Percentiles rank a stretch among this genome's conserved stretches.
Evolutionary conservation across 2,888 invertebrate genomes (phyloP).

Genomic region (Bombylius discolor): DNA sequence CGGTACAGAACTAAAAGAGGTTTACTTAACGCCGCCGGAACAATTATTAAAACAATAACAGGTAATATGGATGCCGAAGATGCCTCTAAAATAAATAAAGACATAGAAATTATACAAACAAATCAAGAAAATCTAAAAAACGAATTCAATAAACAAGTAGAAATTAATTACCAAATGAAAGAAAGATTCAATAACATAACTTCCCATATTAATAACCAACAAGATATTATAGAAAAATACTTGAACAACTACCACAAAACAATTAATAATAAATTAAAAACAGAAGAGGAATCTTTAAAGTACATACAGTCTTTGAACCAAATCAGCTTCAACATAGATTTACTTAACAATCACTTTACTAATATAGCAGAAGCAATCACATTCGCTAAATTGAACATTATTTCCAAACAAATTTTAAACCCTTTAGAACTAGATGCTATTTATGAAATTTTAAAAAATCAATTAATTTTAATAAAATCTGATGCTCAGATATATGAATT

Average conservation of each 20-base stretch:
- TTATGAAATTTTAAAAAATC: neutral
- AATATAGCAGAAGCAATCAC: constrained; percentile 11
- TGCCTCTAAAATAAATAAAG: neutral
- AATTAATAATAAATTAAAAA: constrained; percentile 1
- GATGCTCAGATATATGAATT: neutral
- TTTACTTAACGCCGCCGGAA: neutral
- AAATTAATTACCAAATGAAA: neutral
- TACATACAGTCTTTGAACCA: constrained; percentile 5
- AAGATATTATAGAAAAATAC: constrained; percentile 4
- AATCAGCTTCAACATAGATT: constrained; percentile 9
- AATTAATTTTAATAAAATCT: neutral
- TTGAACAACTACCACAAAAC: constrained; percentile 5
- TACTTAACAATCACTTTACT: constrained; percentile 6
- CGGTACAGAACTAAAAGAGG: neutral
- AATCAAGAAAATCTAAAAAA: neutral
- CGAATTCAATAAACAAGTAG: neutral
- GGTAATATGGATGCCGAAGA: constrained; percentile 1
- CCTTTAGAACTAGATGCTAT: constrained; percentile 7
- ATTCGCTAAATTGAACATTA: constrained; percentile 10
- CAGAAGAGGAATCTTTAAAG: neutral
- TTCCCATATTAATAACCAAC: constrained; percentile 5
- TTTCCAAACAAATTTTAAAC: constrained; percentile 10
- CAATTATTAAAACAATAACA: neutral
- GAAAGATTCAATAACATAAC: constrained; percentile 1
- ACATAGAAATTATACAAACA: neutral